These are phyloP conservation scores for Rosalia funebris DNA, from an alignment of 2,888 invertebrate genomes.

Conservation along the genomic window DNA sequence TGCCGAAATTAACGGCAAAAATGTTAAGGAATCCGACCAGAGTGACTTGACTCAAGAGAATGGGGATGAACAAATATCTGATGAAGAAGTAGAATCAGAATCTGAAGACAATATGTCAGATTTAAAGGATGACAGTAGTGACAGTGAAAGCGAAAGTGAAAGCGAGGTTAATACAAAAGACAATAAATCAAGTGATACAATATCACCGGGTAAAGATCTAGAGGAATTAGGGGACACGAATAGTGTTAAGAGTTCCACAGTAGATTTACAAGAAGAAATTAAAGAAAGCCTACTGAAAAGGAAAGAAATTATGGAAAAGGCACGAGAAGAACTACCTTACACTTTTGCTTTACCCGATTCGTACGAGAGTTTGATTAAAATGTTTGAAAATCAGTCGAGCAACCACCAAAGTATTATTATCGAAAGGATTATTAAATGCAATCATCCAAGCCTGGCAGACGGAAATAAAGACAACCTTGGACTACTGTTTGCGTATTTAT, in stretches of 20 bases:
- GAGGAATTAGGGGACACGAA: background rate
- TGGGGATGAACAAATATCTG: constrained; percentile 41
- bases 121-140: constrained; percentile 63
- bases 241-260: background rate
- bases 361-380: constrained; percentile 72
- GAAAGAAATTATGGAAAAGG: constrained; percentile 67
- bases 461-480: constrained; percentile 82
- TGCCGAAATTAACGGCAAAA: constrained; percentile 55
- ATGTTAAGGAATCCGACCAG: constrained; percentile 40
- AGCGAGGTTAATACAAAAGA: constrained; percentile 2
- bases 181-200: too few relatives aligned
- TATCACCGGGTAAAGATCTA: too few relatives aligned
- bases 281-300: constrained; percentile 54
- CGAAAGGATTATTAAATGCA: constrained; percentile 86
- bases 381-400: constrained; percentile 71
- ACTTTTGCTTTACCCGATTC: constrained; percentile 70
- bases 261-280: constrained; percentile 29
- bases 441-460: constrained; percentile 82
- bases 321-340: constrained; percentile 70
- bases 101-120: constrained; percentile 64
- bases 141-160: constrained; percentile 59
- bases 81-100: constrained; percentile 53
- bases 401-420: constrained; percentile 77
- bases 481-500: constrained; percentile 77
- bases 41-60: constrained; percentile 47